Conservation (phyloP, 2,888 invertebrate genomes). For the Coelopa pilipes region DNA sequence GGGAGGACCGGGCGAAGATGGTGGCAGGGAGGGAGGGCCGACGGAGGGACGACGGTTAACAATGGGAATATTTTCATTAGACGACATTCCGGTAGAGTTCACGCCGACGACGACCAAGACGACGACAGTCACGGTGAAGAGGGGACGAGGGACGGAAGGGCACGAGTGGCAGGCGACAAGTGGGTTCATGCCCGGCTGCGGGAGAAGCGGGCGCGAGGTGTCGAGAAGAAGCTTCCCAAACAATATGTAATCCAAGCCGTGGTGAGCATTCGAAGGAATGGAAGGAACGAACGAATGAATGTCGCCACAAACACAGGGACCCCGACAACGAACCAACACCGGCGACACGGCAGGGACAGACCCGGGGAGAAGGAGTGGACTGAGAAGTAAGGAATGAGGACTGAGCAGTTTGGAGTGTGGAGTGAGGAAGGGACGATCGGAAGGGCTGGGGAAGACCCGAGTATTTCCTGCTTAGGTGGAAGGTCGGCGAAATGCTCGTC, state of each 20-base stretch:
- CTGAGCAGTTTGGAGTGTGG: neutral
- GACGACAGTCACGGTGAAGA: neutral
- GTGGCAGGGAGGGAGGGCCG: neutral
- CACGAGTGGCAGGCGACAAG: neutral
- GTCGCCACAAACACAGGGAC: too few relatives aligned
- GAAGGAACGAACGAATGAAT: too few relatives aligned
- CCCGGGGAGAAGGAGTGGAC: too few relatives aligned
- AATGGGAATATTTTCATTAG: conserved; percentile 24
- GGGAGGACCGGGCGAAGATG: too few relatives aligned
- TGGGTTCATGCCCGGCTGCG: neutral
- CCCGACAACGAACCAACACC: too few relatives aligned
- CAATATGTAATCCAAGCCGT: neutral
- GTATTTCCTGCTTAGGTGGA: neutral
- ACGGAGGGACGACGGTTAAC: conserved; percentile 3
- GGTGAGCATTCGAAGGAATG: too few relatives aligned
- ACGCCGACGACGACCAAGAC: neutral
- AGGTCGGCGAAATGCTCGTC: conserved; percentile 6
- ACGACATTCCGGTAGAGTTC: conserved; percentile 4
- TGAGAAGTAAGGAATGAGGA: neutral
- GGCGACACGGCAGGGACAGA: too few relatives aligned
- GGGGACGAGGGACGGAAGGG: too few relatives aligned
- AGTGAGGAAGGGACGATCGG: neutral
- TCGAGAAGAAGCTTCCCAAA: neutral
- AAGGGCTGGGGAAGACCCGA: neutral
- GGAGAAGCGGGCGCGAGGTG: neutral